phyloP scores from a whole-genome alignment of 2,888 invertebrate genomes.

The Mesoligia furuncula region DNA sequence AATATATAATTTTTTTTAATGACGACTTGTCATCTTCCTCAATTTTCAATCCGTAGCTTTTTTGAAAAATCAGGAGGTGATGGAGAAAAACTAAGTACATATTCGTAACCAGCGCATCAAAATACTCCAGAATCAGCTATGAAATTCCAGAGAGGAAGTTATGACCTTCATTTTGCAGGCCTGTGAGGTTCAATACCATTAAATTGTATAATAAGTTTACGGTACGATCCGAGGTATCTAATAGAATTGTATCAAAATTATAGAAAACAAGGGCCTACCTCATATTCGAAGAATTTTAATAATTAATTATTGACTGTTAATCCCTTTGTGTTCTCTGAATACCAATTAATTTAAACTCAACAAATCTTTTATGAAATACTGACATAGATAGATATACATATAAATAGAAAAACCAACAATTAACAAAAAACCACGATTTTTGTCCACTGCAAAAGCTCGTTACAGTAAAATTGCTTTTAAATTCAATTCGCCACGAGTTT shows the following conservation, averaged over 20 bases:
- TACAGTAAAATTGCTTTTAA: slow-evolving; percentile 41
- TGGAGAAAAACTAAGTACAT: no score
- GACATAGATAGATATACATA: not conserved
- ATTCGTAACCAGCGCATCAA: no score
- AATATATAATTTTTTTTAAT: no score
- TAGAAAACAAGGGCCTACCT: not conserved
- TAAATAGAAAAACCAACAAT: not conserved
- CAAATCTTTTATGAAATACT: not conserved
- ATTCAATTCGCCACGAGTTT: slow-evolving; percentile 37
- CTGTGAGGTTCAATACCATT: not conserved
- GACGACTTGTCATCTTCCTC: no score
- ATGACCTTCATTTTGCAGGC: no score
- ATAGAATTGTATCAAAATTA: slow-evolving; percentile 7
- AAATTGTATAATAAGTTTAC: not conserved
- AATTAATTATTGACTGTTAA: not conserved
- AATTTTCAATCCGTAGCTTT: no score
- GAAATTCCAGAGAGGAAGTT: no score
- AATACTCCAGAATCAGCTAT: no score
- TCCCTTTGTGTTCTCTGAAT: not conserved
- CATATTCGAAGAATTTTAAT: not conserved
- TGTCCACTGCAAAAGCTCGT: slow-evolving; percentile 20
- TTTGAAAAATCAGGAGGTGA: no score
- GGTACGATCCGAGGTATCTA: not conserved
- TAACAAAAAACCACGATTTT: slow-evolving; percentile 19
- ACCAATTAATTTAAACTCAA: not conserved